A percentile compares a stretch with the other conserved stretches of the same genome.
phyloP scores from a whole-genome alignment of 2,888 invertebrate species.

The Hirtodrosophila duncani region DNA sequence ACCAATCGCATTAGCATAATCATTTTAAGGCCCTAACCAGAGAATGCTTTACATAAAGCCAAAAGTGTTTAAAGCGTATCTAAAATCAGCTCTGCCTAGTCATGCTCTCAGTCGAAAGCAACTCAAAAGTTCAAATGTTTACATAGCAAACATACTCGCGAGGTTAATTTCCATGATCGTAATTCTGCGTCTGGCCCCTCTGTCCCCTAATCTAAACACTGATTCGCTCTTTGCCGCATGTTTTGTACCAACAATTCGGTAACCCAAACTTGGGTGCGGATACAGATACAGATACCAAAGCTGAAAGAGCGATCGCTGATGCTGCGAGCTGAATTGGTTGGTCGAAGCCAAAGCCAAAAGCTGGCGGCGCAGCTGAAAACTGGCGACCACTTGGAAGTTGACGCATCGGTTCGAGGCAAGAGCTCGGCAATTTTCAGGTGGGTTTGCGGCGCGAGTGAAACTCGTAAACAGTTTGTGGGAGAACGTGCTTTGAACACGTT shows the following conservation, averaged over 20 bases:
- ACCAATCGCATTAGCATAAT: too few species aligned
- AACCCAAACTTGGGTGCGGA: slow-evolving; percentile 17
- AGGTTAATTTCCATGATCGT: slow-evolving; percentile 33
- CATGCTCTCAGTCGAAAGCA: neutral
- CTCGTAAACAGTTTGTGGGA: slow-evolving; percentile 46
- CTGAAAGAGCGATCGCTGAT: slow-evolving; percentile 10
- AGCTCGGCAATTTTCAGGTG: slow-evolving; percentile 29
- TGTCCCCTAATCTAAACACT: slow-evolving; percentile 9
- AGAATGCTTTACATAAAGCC: neutral
- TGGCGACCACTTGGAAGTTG: neutral
- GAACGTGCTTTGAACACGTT: slow-evolving; percentile 50
- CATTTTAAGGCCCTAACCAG: too few species aligned
- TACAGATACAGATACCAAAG: slow-evolving; percentile 3
- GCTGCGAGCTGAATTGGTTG: slow-evolving; percentile 15
- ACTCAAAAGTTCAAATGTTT: slow-evolving; percentile 36
- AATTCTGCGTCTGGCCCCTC: slow-evolving; percentile 7
- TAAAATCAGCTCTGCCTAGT: slow-evolving; percentile 10
- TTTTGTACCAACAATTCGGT: slow-evolving; percentile 20
- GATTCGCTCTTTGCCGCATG: slow-evolving; percentile 19
- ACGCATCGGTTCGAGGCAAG: slow-evolving; percentile 17
- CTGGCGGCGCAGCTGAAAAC: slow-evolving; percentile 16
- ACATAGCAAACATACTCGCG: slow-evolving; percentile 15
- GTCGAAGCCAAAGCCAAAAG: slow-evolving; percentile 29
- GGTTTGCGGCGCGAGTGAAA: slow-evolving; percentile 12
- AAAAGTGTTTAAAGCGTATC: slow-evolving; percentile 11